Evolutionary conservation across 2,113 vertebrate genomes (phyloP), one percentile per base, ranked within the genome.

Genomic region (Pseudorectes ferrugineus): DNA sequence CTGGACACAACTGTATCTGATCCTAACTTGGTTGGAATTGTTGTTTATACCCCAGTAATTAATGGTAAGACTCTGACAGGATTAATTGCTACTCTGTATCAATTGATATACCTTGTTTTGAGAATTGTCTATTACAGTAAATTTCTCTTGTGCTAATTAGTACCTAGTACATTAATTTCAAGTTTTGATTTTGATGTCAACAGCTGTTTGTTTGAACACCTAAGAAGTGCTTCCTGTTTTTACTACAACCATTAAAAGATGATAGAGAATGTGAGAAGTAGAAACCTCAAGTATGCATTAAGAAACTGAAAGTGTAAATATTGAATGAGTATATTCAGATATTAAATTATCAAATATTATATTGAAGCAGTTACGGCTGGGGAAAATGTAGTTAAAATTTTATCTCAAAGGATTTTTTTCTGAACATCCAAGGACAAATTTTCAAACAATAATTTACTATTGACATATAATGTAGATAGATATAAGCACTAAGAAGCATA

Each of bases 1-100:
- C 97, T 99, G 98, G 99, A 99, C 97, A 99, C 99, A 97, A 99
- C 99, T 14, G 99, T 99, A 96, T 99, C 99, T 15, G 98, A 99
- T 95, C 99, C 99, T 42, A 99, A 99, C 92, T 96, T 99, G 95
- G 99, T 98, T 81, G 99, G 99, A 80, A 99, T 99, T 85, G 99
- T 99, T 38, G 99, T 99, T 85, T 99, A 99, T 97, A 99, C 99
- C 11, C 99, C 99, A 7, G 99, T 99, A 65, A 99, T 99, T 95
- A 99, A 99, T 28, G 99, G 99, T 99, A 98, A 99, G 99, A 74
- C 38, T 81, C 28, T 55, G 31, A 29, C 18, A 80, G 21, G 42
- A 48, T 65, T 83, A 24, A 85, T 57, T 90, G 21, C 21, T 63
- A 22, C 52, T 77, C 11, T 36, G 5, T 71, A 46, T 87, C 46